Evolutionary conservation across 2,797 vertebrate genomes (phyloP), one percentile per base, ranked within the genome.

Genomic region (Buceros bicornis): DNA sequence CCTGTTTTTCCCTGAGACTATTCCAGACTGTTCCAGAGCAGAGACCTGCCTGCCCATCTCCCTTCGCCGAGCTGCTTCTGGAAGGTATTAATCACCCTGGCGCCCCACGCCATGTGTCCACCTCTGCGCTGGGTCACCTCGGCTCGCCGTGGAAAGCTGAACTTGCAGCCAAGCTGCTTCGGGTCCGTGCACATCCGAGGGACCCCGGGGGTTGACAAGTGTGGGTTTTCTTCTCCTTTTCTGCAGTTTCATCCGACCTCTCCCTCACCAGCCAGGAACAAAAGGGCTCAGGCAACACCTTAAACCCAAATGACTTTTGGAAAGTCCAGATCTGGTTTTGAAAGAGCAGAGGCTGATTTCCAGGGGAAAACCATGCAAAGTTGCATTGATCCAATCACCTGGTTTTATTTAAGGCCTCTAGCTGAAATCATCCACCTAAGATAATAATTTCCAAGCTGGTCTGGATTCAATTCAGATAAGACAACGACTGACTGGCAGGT

Each of bases 381-480:
- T 6, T 84, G 43, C 50, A 54, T 67, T 58, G 45, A 7, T 69
- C 69, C 82, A 64, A 74, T 91, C 92, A 96, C 91, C 89, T 97
- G 95, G 25, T 93, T 95, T 85, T 85, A 78, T 93, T 97, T 96
- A 96, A 96, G 28, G 8, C 50, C 65, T 4, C 29, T 19, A 57
- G 76, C 82, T 95, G 76, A 91, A 96, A 93, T 92, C 84, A 94
- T 89, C 92, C 79, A 76, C 79, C 89, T 91, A 71, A 64, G 50
- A 78, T 76, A 83, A 94, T 91, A 3, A 89, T 88, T 93, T 61
- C 76, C 69, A 56, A 88, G 57, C 25, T 54, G 69, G 62, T 76
- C 91, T 95, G 91, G 91, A 69, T 71, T 76, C 9, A 6, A 87
- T 93, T 95, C 84, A 88, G 89, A 91, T 90, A 91, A 93, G 72